Evolutionary conservation across 2,797 vertebrate genomes (phyloP).

Genomic region (Jordanella pulchra): DNA sequence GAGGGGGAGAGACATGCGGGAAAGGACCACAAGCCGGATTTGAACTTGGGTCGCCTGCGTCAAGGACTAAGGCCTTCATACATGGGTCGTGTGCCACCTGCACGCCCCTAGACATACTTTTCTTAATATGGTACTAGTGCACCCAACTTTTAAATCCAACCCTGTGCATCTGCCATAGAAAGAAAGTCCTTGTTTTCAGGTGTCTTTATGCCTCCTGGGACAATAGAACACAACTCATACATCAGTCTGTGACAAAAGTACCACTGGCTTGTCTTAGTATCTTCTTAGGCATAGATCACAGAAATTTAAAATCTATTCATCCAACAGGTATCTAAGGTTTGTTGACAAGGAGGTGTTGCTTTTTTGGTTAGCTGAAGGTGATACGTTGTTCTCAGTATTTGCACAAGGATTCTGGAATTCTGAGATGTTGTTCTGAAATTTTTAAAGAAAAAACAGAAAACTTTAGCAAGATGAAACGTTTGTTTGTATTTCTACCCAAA

Average conservation of each 20-base stretch:
- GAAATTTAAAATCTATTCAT: background rate
- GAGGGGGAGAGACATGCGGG: no score
- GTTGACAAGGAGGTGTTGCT: background rate
- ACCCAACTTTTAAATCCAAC: background rate
- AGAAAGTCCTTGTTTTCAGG: background rate
- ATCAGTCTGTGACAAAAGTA: background rate
- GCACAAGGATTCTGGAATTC: background rate
- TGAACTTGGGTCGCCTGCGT: no score
- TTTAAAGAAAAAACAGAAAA: background rate
- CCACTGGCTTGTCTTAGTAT: background rate
- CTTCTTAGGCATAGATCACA: background rate
- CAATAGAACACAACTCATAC: background rate
- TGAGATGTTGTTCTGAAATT: background rate
- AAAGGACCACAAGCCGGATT: no score
- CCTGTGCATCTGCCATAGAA: no score
- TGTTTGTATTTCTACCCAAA: background rate
- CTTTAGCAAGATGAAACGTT: background rate
- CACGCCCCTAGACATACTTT: no score
- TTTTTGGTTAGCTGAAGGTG: background rate
- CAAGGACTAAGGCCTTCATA: no score
- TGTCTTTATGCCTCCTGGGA: background rate
- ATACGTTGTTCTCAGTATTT: background rate
- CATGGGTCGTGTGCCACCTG: no score
- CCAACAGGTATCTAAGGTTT: background rate
- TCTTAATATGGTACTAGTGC: background rate